A percentile compares a stretch with the other conserved stretches of the same genome.
phyloP scores from a whole-genome alignment of 2,797 vertebrate genomes.

The Oryzias dopingdopingensis region DNA sequence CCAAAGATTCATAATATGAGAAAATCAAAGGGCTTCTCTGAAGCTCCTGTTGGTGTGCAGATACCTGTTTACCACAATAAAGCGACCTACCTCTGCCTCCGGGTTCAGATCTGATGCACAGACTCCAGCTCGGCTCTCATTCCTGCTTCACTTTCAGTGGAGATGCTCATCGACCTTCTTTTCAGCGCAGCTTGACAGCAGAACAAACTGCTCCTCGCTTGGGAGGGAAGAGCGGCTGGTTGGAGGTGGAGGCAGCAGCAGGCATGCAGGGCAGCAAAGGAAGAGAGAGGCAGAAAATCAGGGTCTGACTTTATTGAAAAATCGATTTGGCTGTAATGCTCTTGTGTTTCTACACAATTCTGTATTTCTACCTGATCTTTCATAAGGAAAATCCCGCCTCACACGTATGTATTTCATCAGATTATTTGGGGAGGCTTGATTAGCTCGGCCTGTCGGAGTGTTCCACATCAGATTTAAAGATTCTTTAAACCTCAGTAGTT shows the following conservation, averaged over 20 bases:
- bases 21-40: too few species aligned
- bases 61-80: too few species aligned
- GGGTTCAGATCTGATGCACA: conserved; percentile 15
- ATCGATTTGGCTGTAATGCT: conserved; percentile 15
- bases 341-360: conserved; percentile 1
- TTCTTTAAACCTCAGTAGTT: too few species aligned
- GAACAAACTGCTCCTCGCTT: conserved; percentile 49
- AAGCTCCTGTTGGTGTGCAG: too few species aligned
- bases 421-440: too few species aligned
- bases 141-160: conserved; percentile 19
- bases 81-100: not conserved
- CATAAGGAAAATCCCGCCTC: not conserved
- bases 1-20: too few species aligned
- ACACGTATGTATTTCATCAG: too few species aligned
- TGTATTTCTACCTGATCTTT: conserved; percentile 11
- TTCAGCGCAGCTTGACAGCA: conserved; percentile 47
- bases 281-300: conserved; percentile 14
- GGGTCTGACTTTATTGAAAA: conserved; percentile 29
- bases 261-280: not conserved
- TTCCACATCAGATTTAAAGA: too few species aligned
- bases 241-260: conserved; percentile 26
- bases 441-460: too few species aligned
- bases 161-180: conserved; percentile 45
- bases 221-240: conserved; percentile 49
- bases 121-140: conserved; percentile 28